A percentile compares a stretch with the other conserved stretches of the same genome.
These are phyloP conservation scores for Eristalinus sepulchralis DNA, from an alignment of 2,888 invertebrate species.

Conservation along the genomic window DNA sequence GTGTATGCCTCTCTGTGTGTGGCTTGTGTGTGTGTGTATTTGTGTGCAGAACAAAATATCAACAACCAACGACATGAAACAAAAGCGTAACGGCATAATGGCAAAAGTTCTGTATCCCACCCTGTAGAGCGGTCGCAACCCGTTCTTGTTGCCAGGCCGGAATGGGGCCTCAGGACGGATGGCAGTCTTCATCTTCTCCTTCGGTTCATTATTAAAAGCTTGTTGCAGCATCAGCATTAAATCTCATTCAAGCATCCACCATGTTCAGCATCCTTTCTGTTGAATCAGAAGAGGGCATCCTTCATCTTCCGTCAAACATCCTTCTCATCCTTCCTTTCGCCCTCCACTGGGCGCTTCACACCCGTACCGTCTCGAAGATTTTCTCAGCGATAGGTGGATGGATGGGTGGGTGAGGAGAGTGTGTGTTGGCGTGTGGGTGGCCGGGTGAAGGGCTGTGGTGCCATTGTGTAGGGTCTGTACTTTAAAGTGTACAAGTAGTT, in stretches of 20 bases:
- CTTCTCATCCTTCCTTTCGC: neutral
- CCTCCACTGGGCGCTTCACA: neutral
- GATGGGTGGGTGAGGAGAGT: neutral
- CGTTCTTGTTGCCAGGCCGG: neutral
- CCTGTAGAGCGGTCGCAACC: neutral
- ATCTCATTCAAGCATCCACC: slow-evolving; percentile 65
- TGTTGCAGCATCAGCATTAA: slow-evolving; percentile 72
- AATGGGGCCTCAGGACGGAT: neutral
- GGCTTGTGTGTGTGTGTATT: slow-evolving; percentile 6
- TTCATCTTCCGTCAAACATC: slow-evolving; percentile 9
- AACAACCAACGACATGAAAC: slow-evolving; percentile 64
- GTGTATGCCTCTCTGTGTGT: neutral
- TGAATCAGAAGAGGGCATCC: neutral
- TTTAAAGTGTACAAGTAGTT: slow-evolving; percentile 56
- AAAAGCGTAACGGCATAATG: slow-evolving; percentile 66
- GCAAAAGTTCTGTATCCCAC: slow-evolving; percentile 55
- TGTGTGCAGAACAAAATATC: slow-evolving; percentile 36
- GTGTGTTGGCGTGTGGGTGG: no score
- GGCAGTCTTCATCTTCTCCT: slow-evolving; percentile 61
- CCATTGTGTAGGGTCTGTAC: slow-evolving; percentile 65
- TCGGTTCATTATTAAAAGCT: slow-evolving; percentile 69
- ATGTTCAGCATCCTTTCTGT: slow-evolving; percentile 29
- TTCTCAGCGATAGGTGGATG: neutral
- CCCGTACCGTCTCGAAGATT: neutral
- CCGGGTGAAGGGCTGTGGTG: slow-evolving; percentile 6